Base-by-base conservation (phyloP, 2,888 invertebrate genomes). In the Epirrhoe alternata region DNA sequence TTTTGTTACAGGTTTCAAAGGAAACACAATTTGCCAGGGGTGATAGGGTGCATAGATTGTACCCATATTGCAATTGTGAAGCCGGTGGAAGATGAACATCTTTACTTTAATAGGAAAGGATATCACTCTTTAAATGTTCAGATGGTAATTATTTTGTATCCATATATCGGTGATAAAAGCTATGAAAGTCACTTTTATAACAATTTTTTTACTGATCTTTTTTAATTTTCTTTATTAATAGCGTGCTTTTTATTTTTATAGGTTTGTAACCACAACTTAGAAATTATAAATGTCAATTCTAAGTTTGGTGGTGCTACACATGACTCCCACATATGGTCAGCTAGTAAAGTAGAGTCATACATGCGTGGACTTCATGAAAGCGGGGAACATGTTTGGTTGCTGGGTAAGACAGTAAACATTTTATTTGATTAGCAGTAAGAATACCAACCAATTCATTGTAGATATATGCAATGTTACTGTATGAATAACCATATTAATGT, bases 91-190 rank as follows among this genome's bases (percentile, higher is more conserved):
- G 68, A 74, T 16, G 73, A 77, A 65, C 70, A 75, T 42, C 17
- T 61, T 0, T 74, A 60, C 71, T 74, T 59, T 68, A 72, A 70
- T 68, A 71, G 74, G 62, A 75, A 76, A 68, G 65, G 69, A 49
- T 74, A 72, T 62, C 73, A 76, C 63, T 73, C 76, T n/a, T 61
- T 76, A 56, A 74, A 75, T 72, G 70, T 72, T 52, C 74, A 73
- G 64, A 70, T 73, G 66, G 68, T 72, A 49, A 58, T 24, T 51
- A 17, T 51, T 24, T 10, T 7, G 0, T 4, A 10, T 24, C 7
- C 24, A 17, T 51, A 7, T 33, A 1, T 5, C 7, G 0, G 33
- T 24, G 24, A 24, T 33, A 33, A 7, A 33, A 33, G 33, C 33
- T 33, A 33, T 33, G 33, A 33, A 33, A 33, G 33, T 33, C 33